Percentiles rank a stretch among this genome's conserved stretches.
Evolutionary conservation across 1,140 invertebrate genomes (phyloP).

Genomic region (Drosophila prosaltans): DNA sequence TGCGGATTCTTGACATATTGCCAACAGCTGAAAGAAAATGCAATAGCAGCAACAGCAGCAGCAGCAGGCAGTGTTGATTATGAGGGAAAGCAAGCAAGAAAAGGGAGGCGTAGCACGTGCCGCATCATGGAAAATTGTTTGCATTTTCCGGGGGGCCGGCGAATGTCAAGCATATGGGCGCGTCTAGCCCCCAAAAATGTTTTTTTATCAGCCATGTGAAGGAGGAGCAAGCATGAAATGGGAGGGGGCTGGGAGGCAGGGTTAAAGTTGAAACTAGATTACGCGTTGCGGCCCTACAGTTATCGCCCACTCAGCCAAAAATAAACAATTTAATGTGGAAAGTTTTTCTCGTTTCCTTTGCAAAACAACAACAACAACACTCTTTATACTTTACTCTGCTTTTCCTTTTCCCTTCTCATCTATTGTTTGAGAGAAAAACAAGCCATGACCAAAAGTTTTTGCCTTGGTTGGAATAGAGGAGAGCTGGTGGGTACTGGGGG

Average conservation of each 20-base stretch:
- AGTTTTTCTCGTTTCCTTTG: conserved; percentile 49
- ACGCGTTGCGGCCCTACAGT: conserved; percentile 36
- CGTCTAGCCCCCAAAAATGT: neutral
- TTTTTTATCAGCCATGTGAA: no score
- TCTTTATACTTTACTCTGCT: neutral
- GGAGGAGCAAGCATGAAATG: no score
- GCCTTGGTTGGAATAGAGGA: conserved; percentile 58
- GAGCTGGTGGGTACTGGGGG: conserved; percentile 51
- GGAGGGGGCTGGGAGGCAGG: neutral
- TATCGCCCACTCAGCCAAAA: conserved; percentile 66
- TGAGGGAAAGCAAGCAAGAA: neutral
- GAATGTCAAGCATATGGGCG: conserved; percentile 43
- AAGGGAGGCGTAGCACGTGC: conserved; percentile 62
- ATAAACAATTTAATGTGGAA: conserved; percentile 80
- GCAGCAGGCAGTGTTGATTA: neutral
- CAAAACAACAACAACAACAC: conserved; percentile 39
- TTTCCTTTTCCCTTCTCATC: conserved; percentile 4
- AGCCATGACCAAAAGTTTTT: conserved; percentile 13
- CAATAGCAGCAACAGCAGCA: conserved; percentile 24
- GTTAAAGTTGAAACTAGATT: conserved; percentile 33
- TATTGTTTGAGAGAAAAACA: conserved; percentile 26
- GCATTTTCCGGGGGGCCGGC: conserved; percentile 45
- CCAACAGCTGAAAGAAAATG: conserved; percentile 63
- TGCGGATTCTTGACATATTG: conserved; percentile 77
- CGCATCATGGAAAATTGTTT: conserved; percentile 67